phyloP scores from a whole-genome alignment of 2,113 vertebrate species.

The Enhydra lutris region DNA sequence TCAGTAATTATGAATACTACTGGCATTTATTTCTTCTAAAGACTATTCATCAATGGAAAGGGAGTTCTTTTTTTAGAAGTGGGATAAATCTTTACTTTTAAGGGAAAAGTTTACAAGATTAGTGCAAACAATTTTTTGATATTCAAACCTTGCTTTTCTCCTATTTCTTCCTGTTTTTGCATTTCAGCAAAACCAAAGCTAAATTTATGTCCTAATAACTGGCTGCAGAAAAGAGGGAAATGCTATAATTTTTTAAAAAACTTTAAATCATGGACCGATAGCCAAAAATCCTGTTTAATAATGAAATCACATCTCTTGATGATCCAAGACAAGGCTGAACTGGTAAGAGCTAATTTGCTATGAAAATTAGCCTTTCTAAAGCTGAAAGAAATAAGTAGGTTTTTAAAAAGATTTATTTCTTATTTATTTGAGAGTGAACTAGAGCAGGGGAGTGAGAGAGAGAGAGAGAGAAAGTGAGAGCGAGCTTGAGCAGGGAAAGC shows the following conservation, averaged over 20 bases:
- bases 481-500: not conserved
- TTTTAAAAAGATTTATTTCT: not conserved
- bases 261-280: not conserved
- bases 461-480: not conserved
- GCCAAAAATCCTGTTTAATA: not conserved
- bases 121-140: not conserved
- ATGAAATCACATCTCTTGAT: slow-evolving; percentile 38
- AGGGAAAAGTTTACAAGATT: not conserved
- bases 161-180: not conserved
- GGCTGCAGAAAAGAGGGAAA: slow-evolving; percentile 20
- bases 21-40: not conserved
- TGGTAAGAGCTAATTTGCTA: not conserved
- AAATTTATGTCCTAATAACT: not conserved
- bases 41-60: not conserved
- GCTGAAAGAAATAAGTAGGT: not conserved
- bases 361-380: not conserved
- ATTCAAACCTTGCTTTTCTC: not conserved
- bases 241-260: slow-evolving; percentile 25
- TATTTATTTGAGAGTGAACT: not conserved
- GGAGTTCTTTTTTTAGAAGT: not conserved
- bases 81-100: not conserved
- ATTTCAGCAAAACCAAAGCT: not conserved
- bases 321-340: slow-evolving; percentile 39
- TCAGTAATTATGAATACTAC: not conserved
- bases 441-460: not conserved